Evolutionary conservation across 1,140 invertebrate species (phyloP).

Genomic region (Meloidogyne chitwoodi): DNA sequence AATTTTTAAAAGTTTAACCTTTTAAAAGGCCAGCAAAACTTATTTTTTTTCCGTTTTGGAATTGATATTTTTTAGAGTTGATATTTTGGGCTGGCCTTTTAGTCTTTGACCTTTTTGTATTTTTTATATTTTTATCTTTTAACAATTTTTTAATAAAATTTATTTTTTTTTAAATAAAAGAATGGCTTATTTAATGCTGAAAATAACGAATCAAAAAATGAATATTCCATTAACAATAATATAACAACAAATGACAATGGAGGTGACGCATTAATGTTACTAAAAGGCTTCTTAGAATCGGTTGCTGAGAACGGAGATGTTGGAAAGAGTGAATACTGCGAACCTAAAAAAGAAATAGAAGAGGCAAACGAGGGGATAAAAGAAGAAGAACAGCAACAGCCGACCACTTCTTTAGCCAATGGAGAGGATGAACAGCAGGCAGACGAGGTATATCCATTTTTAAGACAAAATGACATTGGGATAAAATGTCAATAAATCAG

Average conservation of each 20-base stretch:
- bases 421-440: neutral
- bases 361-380: neutral
- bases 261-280: neutral
- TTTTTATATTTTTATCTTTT: no score
- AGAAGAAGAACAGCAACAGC: neutral
- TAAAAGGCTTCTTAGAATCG: neutral
- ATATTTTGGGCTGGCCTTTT: neutral
- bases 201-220: neutral
- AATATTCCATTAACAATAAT: no score
- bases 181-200: neutral
- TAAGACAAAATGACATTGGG: neutral
- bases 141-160: no score
- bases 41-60: neutral
- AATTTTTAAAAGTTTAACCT: neutral
- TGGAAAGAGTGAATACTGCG: neutral
- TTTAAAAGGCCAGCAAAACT: neutral
- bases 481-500: no score
- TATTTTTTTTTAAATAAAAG: neutral
- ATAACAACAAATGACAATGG: no score
- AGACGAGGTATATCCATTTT: neutral
- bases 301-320: neutral
- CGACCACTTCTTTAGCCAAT: neutral
- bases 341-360: neutral
- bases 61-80: neutral
- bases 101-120: no score